Base-by-base conservation (phyloP, 2,113 vertebrate genomes). In the Percopsis transmontana region DNA sequence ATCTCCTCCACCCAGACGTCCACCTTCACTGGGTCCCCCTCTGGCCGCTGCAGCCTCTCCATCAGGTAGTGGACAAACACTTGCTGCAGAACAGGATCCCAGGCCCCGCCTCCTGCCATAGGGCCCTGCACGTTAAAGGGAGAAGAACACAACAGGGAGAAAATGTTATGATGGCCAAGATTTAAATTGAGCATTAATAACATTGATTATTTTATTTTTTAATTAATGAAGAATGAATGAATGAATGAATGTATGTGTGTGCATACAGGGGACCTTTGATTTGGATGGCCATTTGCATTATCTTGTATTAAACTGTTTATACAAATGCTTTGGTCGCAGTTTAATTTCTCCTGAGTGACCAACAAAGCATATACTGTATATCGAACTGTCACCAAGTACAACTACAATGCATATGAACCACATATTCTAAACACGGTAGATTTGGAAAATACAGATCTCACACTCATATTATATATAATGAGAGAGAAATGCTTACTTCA, bases 61-160 rank as follows among this genome's bases (percentile, higher is more conserved):
- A 85, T 82, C 66, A 96, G 88, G 86, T 95, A 92, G 38, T 90
- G 92, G 65, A 95, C 85, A 60, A 96, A 94, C 0, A 92, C 68
- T 52, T 93, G 91, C 58, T 96, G 94, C 15, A 94, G 82, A 48
- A 79, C 62, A 4, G 15, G 62, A 51, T 84, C 85, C 12, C 86
- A 33, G 0, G 45, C 53, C 60, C 50, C 58, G 16, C 23, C 51
- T 1, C 62, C 20, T 58, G 0, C 67, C 0, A 62, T 55, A 66
- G 88, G 84, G 11, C 63, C 71, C 67, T 91, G 88, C 21, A 94
- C 90, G 57, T 92, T 20, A 65, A 2, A 11, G 38, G 14, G 27
- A 24, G 23, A 14, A 47, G 56, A 23, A 8, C 19, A 8, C 42
- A 13, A 23, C 44, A 21, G 20, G n/a, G 39, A 14, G 12, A 3